Base-by-base conservation (phyloP, 2,888 invertebrate species). In the Neoitamus cyanurus region DNA sequence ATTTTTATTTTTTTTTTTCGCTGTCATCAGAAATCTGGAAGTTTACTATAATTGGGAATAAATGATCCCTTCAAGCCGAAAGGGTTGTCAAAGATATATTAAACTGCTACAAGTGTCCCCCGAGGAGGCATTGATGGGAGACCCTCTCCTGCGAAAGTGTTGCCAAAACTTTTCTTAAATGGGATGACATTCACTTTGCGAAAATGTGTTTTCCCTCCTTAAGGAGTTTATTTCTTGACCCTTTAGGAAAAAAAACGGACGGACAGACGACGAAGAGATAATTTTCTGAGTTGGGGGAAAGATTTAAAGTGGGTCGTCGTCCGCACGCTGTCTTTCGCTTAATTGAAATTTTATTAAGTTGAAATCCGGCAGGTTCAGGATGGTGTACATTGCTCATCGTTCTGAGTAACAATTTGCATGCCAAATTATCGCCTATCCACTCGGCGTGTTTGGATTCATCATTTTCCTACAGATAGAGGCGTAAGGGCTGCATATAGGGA, bases 61-160 rank as follows among this genome's bases (percentile, higher is more conserved):
- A 58, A 58, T 58, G 58, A 58, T 58, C 58, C 58, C 58, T 58
- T 58, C 58, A 58, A 58, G 58, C 58, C 58, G 25, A 58, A 58
- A 58, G 58, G 58, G 58, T 58, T 58, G 58, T 58, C 58, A 58
- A 58, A 58, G 58, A 58, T 20, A 58, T 58, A 58, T 58, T 58
- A 58, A 58, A 58, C 58, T 20, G 58, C 58, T 58, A 58, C 58
- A 58, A 58, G 58, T 58, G 58, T 58, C 20, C 58, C 58, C 15
- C 7, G 58, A 58, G 58, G 58, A 58, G 58, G 58, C 58, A 58
- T 58, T 58, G 58, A 58, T 58, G 58, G 58, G 58, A 58, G 9
- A 7, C 25, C 58, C 20, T 58, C 5, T 58, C 58, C 58, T 58
- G 58, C 25, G 25, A 58, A 58, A 58, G 58, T 58, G 58, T 58